Evolutionary conservation across 2,113 vertebrate species (phyloP), one percentile per base, ranked within the genome.

Genomic region (Nycticebus coucang): DNA sequence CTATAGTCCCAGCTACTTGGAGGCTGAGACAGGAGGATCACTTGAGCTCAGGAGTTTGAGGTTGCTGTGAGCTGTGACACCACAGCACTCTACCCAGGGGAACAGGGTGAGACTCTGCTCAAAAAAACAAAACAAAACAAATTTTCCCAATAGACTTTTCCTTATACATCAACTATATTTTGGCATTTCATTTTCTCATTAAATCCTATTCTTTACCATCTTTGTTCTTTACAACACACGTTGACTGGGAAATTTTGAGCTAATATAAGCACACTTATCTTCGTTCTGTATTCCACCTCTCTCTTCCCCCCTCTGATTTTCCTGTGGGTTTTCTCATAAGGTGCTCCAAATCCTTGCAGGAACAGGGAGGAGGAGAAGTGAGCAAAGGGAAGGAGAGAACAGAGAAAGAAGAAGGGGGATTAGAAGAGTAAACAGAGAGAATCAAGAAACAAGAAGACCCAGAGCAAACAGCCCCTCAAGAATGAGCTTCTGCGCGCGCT

Each of bases 401-500:
- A 68, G 7, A 41, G 45, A 50, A 50, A 53, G 37, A 33, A 18
- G 30, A 85, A 41, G 50, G 17, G 17, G 14, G 4, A 55, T 45
- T 17, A 57, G n/a, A 87, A 75, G 60, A 69, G 55, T 22, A 4
- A 37, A 64, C 10, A 64, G 15, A 66, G 0, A 71, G 28, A 59
- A 14, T 2, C 7, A 8, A 62, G 19, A 55, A 21, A 79, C n/a
- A 24, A 64, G 57, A 37, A 50, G 41, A 14, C 9, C 10, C 60
- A 28, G 19, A 13, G 1, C 0, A 1, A 41, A 0, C 12, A 28
- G 37, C 21, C 77, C 12, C 37, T 15, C 17, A 59, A 78, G 41
- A 21, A 41, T 0, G 5, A 0, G 17, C 4, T 45, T 45, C 33
- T 14, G 8, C 28, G n/a, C 0, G 18, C 5, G 28, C 15, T 2